Base-by-base conservation (phyloP, 1,140 invertebrate genomes). In the Hyles vespertilio region DNA sequence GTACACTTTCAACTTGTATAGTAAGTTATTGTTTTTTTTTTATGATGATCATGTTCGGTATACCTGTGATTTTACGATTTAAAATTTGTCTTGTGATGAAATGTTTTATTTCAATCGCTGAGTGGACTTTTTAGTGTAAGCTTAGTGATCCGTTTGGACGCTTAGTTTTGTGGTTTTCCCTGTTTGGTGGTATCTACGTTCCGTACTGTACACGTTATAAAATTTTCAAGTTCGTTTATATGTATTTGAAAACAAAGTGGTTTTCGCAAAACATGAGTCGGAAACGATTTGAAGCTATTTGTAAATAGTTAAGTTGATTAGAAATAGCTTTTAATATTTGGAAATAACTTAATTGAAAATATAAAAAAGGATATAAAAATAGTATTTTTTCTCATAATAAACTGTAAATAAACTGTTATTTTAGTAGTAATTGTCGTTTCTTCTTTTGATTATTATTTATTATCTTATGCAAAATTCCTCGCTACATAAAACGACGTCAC, bases 321-420 rank as follows among this genome's bases (percentile, higher is more conserved):
- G 72, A 84, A 84, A 86, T 86, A 84, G 80, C 81, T 83, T 82
- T 74, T 78, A 77, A 75, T 79, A 77, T 77, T 74, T 73, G 61
- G 76, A 72, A 65, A 54, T 76, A 74, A 76, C 61, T 69, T 72
- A 66, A 74, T 58, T 58, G 61, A 77, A 74, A 76, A 76, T 69
- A 76, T 60, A 79, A 76, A 83, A 86, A 84, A 82, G 74, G 67
- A 73, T 59, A 79, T 77, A 83, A 88, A 85, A 85, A 88, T 82
- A 80, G 81, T 81, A 82, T 84, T 76, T 77, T 79, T 77, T 77
- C 71, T 74, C 72, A 73, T 70, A 58, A 68, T 78, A 75, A 79
- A 82, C 64, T 85, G 83, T 88, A 88, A 86, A 88, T 88, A 88
- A 83, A 84, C 73, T 74, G 69, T 80, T 83, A 85, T 79, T 86